Conservation (phyloP, 1,140 invertebrate species). For the Drosophila mojavensis region DNA sequence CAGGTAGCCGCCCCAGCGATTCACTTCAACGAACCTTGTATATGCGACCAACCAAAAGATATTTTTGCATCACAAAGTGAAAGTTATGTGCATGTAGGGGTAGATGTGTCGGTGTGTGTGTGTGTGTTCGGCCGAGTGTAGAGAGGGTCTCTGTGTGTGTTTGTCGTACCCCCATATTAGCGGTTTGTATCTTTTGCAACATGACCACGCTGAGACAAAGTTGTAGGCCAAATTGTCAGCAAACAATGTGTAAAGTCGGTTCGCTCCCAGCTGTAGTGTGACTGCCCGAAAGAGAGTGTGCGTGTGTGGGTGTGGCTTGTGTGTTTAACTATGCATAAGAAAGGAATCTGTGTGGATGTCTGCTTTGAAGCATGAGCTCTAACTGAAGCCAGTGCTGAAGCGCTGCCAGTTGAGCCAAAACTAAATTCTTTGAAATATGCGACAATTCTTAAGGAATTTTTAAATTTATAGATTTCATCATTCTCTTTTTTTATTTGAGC, state of each 20-base stretch:
- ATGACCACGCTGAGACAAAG: slow-evolving; percentile 45
- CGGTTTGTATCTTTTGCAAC: slow-evolving; percentile 56
- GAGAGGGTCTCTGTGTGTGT: slow-evolving; percentile 10
- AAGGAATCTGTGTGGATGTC: slow-evolving; percentile 21
- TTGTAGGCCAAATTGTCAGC: slow-evolving; percentile 51
- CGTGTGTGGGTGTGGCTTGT: background rate
- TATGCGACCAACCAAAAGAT: slow-evolving; percentile 41
- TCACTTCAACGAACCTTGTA: slow-evolving; percentile 18
- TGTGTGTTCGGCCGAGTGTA: background rate
- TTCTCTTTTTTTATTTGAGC: no score
- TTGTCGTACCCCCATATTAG: slow-evolving; percentile 57
- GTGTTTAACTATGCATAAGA: slow-evolving; percentile 16
- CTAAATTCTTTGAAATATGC: background rate
- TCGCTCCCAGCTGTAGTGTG: slow-evolving; percentile 1
- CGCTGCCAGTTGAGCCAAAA: slow-evolving; percentile 1
- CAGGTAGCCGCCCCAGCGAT: background rate
- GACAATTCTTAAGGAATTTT: background rate
- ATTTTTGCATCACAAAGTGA: slow-evolving; percentile 72
- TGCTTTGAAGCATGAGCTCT: slow-evolving; percentile 30
- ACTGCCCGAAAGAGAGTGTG: background rate
- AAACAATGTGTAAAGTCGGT: slow-evolving; percentile 41
- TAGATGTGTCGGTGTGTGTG: slow-evolving; percentile 1
- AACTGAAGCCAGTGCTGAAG: background rate
- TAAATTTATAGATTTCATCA: no score
- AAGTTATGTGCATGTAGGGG: slow-evolving; percentile 44